These are phyloP conservation scores for Anastrepha obliqua DNA, from an alignment of 1,140 invertebrate species.

Conservation along the genomic window DNA sequence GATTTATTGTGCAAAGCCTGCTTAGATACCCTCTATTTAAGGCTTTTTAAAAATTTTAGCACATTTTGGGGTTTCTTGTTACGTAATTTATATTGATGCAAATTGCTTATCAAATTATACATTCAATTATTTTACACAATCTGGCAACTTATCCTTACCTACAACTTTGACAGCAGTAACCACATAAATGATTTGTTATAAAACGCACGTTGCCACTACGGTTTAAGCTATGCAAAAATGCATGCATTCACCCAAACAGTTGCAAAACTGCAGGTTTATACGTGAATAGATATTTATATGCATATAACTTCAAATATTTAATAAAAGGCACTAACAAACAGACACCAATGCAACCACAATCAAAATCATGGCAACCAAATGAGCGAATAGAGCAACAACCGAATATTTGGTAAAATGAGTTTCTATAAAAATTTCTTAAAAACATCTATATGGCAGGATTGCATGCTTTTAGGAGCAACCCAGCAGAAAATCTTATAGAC, in stretches of 20 bases:
- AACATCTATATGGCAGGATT: not conserved
- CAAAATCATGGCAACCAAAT: not conserved
- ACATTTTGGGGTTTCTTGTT: no score
- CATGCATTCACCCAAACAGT: not conserved
- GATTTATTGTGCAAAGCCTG: no score
- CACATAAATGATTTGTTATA: slow-evolving; percentile 24
- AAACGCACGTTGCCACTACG: slow-evolving; percentile 16
- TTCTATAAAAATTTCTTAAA: not conserved
- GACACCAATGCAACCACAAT: not conserved
- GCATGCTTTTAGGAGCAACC: no score
- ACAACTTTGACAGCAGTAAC: not conserved
- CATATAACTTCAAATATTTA: not conserved
- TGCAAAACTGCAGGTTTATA: not conserved
- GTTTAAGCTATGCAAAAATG: slow-evolving; percentile 18
- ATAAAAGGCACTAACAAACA: not conserved
- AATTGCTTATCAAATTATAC: no score
- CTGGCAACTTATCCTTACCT: slow-evolving; percentile 7
- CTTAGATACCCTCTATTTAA: no score
- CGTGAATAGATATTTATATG: not conserved
- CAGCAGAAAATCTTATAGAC: no score
- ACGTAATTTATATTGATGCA: no score
- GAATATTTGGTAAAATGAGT: not conserved
- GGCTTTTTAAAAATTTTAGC: no score
- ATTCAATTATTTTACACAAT: not conserved
- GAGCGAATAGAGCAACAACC: not conserved